Conservation (phyloP, 2,888 invertebrate species). For the Drepana falcataria region DNA sequence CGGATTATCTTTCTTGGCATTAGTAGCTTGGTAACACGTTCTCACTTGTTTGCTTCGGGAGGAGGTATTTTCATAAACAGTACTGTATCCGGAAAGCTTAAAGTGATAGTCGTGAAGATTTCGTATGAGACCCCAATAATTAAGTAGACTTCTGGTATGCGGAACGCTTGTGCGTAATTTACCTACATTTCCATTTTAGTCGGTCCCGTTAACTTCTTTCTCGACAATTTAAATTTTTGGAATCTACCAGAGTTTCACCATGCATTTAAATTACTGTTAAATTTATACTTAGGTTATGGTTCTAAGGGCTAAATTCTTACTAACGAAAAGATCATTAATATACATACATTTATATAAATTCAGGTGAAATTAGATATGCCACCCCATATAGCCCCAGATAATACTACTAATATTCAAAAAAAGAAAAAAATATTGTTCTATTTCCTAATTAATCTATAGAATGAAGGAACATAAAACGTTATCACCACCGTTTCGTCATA, state of each 20-base stretch:
- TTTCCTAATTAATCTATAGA: too few species aligned
- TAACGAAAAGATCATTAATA: not conserved
- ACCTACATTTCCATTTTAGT: not conserved
- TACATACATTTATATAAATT: not conserved
- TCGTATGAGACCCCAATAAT: not conserved
- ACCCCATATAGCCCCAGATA: too few species aligned
- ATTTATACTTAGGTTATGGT: constrained; percentile 6
- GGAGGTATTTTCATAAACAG: too few species aligned
- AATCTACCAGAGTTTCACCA: constrained; percentile 6
- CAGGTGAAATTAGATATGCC: too few species aligned
- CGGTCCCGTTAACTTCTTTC: not conserved
- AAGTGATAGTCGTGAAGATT: not conserved
- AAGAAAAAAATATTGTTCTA: too few species aligned
- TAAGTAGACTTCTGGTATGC: not conserved
- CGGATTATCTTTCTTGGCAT: not conserved
- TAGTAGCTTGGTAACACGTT: too few species aligned
- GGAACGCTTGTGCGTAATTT: not conserved
- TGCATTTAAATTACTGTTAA: constrained; percentile 18
- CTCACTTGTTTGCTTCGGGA: too few species aligned
- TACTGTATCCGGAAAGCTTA: not conserved
- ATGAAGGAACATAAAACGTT: too few species aligned
- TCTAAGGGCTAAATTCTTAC: constrained; percentile 4
- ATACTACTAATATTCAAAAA: too few species aligned
- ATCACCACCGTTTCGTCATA: too few species aligned
- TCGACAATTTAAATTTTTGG: constrained; percentile 10